Conservation (phyloP, 92 coral and sea anemone genomes). For the Palythoa caribaeorum region DNA sequence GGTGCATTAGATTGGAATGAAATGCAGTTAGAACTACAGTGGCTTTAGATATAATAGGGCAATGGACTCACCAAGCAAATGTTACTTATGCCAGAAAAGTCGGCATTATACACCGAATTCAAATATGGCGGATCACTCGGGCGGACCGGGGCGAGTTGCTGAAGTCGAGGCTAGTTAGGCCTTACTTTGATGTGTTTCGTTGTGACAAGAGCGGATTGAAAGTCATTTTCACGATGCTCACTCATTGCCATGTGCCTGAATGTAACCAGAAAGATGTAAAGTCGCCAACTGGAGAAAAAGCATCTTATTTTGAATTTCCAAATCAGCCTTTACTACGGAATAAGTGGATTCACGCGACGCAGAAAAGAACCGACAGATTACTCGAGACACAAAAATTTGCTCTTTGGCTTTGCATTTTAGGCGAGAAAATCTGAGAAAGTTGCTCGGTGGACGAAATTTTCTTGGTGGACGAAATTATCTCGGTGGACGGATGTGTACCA, state of each 20-base stretch:
- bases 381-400: no score
- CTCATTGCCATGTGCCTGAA: not conserved
- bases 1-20: not conserved
- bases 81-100: no score
- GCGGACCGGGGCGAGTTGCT: constrained; percentile 50
- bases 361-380: no score
- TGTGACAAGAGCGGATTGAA: not conserved
- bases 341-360: not conserved
- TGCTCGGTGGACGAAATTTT: no score
- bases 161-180: constrained; percentile 50
- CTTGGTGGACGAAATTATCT: no score
- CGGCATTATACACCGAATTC: constrained; percentile 3
- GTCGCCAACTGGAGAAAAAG: not conserved
- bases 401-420: no score
- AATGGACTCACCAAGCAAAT: no score
- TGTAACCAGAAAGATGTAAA: constrained; percentile 16
- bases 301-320: constrained; percentile 3
- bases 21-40: not conserved
- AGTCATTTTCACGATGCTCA: not conserved
- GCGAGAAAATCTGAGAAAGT: no score
- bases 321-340: not conserved
- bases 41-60: no score
- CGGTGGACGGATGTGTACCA: no score
- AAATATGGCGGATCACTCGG: constrained; percentile 58
- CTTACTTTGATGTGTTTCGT: not conserved